Base-by-base conservation (phyloP, 2,113 vertebrate genomes). In the Engystomops pustulosus region DNA sequence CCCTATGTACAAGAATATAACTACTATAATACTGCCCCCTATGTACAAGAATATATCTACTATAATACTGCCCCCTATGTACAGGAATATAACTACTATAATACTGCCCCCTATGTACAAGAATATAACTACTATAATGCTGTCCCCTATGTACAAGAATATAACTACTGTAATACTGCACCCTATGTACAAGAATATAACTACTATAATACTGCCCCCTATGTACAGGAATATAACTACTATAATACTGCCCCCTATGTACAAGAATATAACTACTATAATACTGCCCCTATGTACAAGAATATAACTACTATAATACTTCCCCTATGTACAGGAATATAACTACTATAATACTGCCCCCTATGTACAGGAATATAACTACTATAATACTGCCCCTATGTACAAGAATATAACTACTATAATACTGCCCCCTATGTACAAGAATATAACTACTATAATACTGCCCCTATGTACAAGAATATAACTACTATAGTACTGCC, bases 221-320 rank as follows among this genome's bases (percentile, higher is more conserved):
- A 10, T 58, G 23, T 25, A 58, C n/a, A 58, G 11, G n/a, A 58
- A 58, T 58, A 58, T 58, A 58, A 58, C n/a, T 58, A 58, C 53
- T 58, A 58, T 58, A 58, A 58, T 58, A 58, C 53, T 58, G 23
- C 53, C 9, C n/a, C 53, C n/a, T 58, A 58, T 25, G 23, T 58
- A 58, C n/a, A 58, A 58, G 53, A 58, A 58, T 58, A 58, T 58
- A 58, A 58, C 53, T 58, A 11, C n/a, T 58, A 58, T 58, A 58
- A 58, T 58, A 25, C 53, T 58, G 23, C 53, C 4, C 53, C 47
- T 49, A 18, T 49, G 47, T 49, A 49, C 47, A 53, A 53, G 49
- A 53, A 53, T 53, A 53, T 53, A 53, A 53, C 49, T 53, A n/a
- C 49, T 53, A 53, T 53, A 53, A 53, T 58, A 58, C 53, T 58